Evolutionary conservation across 2,888 invertebrate genomes (phyloP), one percentile per base, ranked within the genome.

Genomic region (Strigamia transsilvanica): DNA sequence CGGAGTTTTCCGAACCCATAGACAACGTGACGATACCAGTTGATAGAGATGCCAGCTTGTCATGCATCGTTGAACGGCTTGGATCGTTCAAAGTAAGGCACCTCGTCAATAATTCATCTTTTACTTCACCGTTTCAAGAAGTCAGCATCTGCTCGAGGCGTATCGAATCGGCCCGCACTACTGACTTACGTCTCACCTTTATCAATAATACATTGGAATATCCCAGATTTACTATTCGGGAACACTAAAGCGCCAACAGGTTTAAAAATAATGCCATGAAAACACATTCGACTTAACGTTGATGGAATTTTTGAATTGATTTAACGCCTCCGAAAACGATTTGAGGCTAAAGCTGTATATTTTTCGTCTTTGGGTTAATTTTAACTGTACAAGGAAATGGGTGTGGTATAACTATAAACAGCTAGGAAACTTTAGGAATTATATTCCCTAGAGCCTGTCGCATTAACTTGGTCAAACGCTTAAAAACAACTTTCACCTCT

Each of bases 1-100:
- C 81, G 18, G 38, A 66, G 73, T 73, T 73, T 27, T 23, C 80
- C 46, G 80, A 80, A 21, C 23, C 27, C 46, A 80, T 80, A 27
- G 51, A 80, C 32, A 80, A 80, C 38, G 80, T 80, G 80, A 80
- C 80, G 80, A 80, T 80, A 23, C 80, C 80, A 56, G 80, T 80
- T 34, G 80, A 56, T 80, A 46, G 80, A 27, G 80, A 80, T 80
- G 80, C 80, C 56, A 80, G 46, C 80, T 56, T 80, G 34, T 80
- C 80, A 23, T 80, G 80, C 38, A 80, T 80, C 56, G 56, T 80
- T 56, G 80, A 80, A 27, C 80, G 32, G 4, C 80, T 80, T 32
- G 80, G 80, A 18, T 27, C 32, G 15, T 80, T 27, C 38, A 23
- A 38, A 56, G 80, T 80, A 56, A 80, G 56, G 38, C 38, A 12